Conservation (phyloP, 1,140 invertebrate genomes). For the Carcinoscorpius rotundicauda region DNA sequence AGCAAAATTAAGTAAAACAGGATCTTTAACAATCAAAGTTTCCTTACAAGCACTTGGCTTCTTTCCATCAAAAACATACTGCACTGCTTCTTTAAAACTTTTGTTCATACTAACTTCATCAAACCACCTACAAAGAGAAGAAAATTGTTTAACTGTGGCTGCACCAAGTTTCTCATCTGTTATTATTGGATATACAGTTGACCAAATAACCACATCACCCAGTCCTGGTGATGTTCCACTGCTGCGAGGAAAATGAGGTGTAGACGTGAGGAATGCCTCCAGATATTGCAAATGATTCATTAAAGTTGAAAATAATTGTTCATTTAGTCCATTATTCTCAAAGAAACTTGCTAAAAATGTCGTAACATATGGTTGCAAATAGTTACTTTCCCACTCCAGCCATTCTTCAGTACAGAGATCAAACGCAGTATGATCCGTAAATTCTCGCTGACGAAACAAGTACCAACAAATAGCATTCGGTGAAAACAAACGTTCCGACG, state of each 20-base stretch:
- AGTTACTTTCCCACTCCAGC: constrained; percentile 59
- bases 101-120: constrained; percentile 37
- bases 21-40: not conserved
- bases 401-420: constrained; percentile 40
- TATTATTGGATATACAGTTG: constrained; percentile 46
- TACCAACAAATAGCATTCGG: too few relatives aligned
- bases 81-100: constrained; percentile 33
- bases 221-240: constrained; percentile 40
- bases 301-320: constrained; percentile 12
- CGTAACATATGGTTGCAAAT: constrained; percentile 45
- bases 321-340: too few relatives aligned
- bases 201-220: constrained; percentile 51
- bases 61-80: not conserved
- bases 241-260: constrained; percentile 25
- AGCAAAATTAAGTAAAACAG: not conserved
- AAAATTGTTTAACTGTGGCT: constrained; percentile 28
- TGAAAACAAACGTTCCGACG: too few relatives aligned
- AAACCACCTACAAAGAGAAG: constrained; percentile 39
- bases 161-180: constrained; percentile 25
- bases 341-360: constrained; percentile 29
- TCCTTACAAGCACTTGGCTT: not conserved
- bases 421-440: too few relatives aligned
- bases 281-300: not conserved
- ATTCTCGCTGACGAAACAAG: too few relatives aligned
- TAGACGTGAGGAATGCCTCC: constrained; percentile 18